phyloP scores from a whole-genome alignment of 2,888 invertebrate species.

The Spilosoma lubricipeda region DNA sequence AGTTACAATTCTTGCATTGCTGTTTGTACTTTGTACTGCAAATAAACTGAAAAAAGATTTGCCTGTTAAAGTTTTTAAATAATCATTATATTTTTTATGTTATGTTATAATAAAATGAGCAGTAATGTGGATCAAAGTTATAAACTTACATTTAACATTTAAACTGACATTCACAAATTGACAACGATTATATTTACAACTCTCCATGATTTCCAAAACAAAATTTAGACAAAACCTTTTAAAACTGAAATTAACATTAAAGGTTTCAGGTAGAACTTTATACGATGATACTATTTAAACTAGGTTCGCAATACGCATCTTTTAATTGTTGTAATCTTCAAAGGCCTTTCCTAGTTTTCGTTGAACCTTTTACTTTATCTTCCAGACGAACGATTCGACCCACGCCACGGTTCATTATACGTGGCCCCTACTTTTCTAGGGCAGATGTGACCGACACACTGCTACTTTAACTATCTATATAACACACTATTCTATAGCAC shows the following conservation, averaged over 20 bases:
- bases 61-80: neutral
- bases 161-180: slow-evolving; percentile 28
- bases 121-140: neutral
- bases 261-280: slow-evolving; percentile 27
- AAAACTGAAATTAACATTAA: neutral
- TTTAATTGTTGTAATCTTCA: slow-evolving; percentile 30
- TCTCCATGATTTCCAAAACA: slow-evolving; percentile 17
- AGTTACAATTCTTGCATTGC: neutral
- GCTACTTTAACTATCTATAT: slow-evolving; percentile 22
- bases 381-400: slow-evolving; percentile 11
- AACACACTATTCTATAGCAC: slow-evolving; percentile 19
- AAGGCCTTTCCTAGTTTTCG: slow-evolving; percentile 39
- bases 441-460: slow-evolving; percentile 36
- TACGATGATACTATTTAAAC: slow-evolving; percentile 17
- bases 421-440: slow-evolving; percentile 25
- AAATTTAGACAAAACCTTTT: slow-evolving; percentile 8
- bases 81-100: no score
- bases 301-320: slow-evolving; percentile 22
- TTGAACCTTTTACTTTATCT: slow-evolving; percentile 17
- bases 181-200: slow-evolving; percentile 24
- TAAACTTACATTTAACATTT: slow-evolving; percentile 12
- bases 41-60: neutral
- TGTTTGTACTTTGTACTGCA: neutral
- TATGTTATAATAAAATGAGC: no score
- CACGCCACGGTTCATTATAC: slow-evolving; percentile 21